A percentile compares a stretch with the other conserved stretches of the same genome.
Conservation (phyloP, 2,888 invertebrate genomes). For the Aphrophora alni region DNA sequence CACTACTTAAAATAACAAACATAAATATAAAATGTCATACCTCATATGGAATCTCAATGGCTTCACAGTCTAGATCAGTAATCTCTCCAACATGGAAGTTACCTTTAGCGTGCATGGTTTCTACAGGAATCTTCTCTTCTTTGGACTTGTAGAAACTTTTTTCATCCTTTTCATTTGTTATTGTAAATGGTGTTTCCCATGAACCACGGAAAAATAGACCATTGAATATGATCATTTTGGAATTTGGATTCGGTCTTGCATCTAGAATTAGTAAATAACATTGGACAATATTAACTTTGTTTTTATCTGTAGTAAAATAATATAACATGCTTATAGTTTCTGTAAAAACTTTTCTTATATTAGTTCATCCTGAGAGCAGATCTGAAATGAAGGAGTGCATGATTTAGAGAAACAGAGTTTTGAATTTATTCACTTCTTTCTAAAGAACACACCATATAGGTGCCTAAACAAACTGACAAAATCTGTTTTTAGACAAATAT, state of each 20-base stretch:
- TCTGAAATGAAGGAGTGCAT: no score
- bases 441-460: no score
- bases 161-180: slow-evolving; percentile 35
- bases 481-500: no score
- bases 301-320: no score
- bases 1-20: no score
- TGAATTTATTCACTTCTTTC: no score
- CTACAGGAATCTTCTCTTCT: slow-evolving; percentile 43
- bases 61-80: slow-evolving; percentile 49
- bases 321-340: no score
- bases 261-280: neutral
- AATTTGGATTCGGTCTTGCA: slow-evolving; percentile 32
- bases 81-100: slow-evolving; percentile 49
- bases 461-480: no score
- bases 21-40: slow-evolving; percentile 44
- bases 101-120: slow-evolving; percentile 49
- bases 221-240: slow-evolving; percentile 53
- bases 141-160: slow-evolving; percentile 47
- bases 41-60: slow-evolving; percentile 52
- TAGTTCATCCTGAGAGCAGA: no score
- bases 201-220: slow-evolving; percentile 53
- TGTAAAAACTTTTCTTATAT: no score
- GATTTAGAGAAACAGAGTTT: no score
- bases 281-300: no score
- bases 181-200: slow-evolving; percentile 51